Evolutionary conservation across 2,888 invertebrate genomes (phyloP).

Genomic region (Pterostichus niger): DNA sequence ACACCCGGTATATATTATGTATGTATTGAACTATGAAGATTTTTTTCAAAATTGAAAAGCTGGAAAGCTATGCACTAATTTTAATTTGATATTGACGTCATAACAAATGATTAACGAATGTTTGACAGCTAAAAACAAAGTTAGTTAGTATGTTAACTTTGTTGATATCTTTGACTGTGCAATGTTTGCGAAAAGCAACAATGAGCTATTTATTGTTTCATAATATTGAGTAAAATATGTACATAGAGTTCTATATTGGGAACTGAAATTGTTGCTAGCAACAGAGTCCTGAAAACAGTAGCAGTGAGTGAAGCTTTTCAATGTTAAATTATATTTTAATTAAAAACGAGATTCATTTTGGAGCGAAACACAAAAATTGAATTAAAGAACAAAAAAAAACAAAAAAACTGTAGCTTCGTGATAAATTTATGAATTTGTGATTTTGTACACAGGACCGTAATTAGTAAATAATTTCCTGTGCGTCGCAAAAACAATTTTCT

Average conservation of each 20-base stretch:
- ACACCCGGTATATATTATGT: too few relatives aligned
- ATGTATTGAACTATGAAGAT: too few relatives aligned
- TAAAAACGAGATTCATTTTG: slow-evolving; percentile 54
- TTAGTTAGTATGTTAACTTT: too few relatives aligned
- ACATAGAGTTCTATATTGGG: neutral
- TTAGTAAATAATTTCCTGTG: slow-evolving; percentile 42
- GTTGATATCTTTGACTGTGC: too few relatives aligned
- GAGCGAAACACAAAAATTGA: slow-evolving; percentile 54
- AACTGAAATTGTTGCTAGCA: neutral
- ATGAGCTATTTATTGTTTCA: too few relatives aligned
- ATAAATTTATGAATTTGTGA: slow-evolving; percentile 54
- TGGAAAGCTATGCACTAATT: too few relatives aligned
- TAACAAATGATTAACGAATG: too few relatives aligned
- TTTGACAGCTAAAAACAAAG: too few relatives aligned
- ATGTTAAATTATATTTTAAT: slow-evolving; percentile 51
- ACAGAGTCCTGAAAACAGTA: neutral
- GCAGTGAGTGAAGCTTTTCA: neutral
- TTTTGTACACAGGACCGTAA: slow-evolving; percentile 9
- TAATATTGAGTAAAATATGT: neutral
- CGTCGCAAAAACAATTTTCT: slow-evolving; percentile 1
- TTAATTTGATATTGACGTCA: too few relatives aligned
- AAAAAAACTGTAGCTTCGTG: slow-evolving; percentile 35
- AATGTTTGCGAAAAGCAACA: too few relatives aligned
- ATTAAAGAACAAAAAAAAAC: slow-evolving; percentile 47
- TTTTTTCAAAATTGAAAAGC: too few relatives aligned